A percentile compares a stretch with the other conserved stretches of the same genome.
Conservation (phyloP, 2,797 vertebrate genomes). For the Pangasius larnaudii region DNA sequence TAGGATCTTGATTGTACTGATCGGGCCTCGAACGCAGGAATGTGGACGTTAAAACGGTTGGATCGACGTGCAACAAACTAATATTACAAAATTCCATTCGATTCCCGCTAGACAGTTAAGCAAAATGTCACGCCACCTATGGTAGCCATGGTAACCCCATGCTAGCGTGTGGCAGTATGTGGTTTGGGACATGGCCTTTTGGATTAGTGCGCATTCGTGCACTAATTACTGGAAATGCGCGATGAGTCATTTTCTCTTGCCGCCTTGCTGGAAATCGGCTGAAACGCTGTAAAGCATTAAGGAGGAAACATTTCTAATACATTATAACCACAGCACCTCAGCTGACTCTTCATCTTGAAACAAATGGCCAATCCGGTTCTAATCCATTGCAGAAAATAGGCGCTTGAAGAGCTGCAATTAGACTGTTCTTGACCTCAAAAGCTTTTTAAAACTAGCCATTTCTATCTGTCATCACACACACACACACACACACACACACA, state of each 20-base stretch:
- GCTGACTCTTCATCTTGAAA: neutral
- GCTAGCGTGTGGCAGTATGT: neutral
- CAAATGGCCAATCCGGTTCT: neutral
- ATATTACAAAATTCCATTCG: neutral
- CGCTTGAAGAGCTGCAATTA: constrained; percentile 15
- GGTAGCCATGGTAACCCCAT: constrained; percentile 12
- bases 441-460: constrained; percentile 17
- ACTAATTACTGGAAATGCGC: constrained; percentile 7
- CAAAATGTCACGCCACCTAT: neutral
- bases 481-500: neutral
- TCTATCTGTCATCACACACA: neutral
- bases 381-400: constrained; percentile 11
- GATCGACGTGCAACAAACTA: neutral
- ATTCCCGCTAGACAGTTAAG: neutral
- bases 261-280: neutral
- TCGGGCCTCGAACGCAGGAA: neutral
- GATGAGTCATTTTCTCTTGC: neutral
- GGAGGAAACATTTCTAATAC: neutral
- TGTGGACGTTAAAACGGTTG: neutral
- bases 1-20: neutral
- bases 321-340: neutral
- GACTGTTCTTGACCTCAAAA: constrained; percentile 27
- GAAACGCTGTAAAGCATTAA: neutral
- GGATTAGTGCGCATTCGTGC: neutral
- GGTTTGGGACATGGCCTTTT: constrained; percentile 16